A percentile compares a stretch with the other conserved stretches of the same genome.
phyloP scores from a whole-genome alignment of 2,797 vertebrate species.

The Otolemur crassicaudatus region DNA sequence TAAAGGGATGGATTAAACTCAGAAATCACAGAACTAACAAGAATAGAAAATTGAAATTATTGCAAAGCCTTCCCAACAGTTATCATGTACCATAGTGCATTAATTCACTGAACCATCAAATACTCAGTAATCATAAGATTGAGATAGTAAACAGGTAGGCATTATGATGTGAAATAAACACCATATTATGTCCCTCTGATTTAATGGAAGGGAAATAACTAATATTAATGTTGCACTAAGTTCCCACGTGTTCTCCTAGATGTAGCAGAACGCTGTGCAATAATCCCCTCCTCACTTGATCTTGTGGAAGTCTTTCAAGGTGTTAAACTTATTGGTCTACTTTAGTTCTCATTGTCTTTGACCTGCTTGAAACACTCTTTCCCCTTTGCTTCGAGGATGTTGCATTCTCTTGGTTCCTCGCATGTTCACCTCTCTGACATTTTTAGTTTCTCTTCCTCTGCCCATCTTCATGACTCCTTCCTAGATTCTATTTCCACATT shows the following conservation, averaged over 20 bases:
- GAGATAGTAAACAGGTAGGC: not conserved
- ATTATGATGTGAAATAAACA: not conserved
- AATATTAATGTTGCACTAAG: no score
- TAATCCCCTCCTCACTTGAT: not conserved
- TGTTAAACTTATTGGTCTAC: not conserved
- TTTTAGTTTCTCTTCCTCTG: not conserved
- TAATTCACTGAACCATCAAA: not conserved
- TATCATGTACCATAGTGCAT: rapidly evolving
- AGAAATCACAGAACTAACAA: not conserved
- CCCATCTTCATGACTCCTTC: not conserved
- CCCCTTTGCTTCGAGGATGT: not conserved
- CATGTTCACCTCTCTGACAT: not conserved
- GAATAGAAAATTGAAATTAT: not conserved
- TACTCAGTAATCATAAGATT: not conserved
- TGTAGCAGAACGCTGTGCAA: not conserved
- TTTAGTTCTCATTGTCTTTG: not conserved
- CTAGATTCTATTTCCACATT: no score
- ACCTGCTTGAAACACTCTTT: not conserved
- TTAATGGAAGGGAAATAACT: not conserved
- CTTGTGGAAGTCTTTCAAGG: not conserved
- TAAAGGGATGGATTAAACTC: not conserved
- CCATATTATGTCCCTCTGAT: not conserved
- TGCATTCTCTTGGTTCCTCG: not conserved
- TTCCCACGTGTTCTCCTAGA: not conserved
- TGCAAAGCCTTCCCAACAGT: not conserved